Percentiles rank a stretch among this genome's conserved stretches.
Conservation (phyloP, 2,888 invertebrate species). For the Dyspetes luteomarginatus region DNA sequence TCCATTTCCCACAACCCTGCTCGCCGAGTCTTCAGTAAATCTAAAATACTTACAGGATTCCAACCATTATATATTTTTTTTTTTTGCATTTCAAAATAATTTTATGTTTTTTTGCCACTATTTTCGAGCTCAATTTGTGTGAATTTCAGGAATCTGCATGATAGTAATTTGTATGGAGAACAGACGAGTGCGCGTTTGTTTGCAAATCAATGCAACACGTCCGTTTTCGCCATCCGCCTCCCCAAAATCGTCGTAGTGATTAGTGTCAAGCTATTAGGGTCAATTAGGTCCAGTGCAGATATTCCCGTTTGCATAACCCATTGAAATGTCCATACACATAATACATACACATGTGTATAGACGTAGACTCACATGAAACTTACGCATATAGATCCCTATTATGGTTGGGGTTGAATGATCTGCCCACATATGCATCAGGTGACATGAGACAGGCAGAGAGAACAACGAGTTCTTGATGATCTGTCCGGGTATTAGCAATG, state of each 20-base stretch:
- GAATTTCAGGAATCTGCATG: no score
- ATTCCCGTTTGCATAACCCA: slow-evolving; percentile 28
- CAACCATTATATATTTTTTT: no score
- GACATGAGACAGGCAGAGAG: slow-evolving; percentile 10
- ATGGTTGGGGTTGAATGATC: slow-evolving; percentile 16
- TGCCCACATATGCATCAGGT: slow-evolving; percentile 5
- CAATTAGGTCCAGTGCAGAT: slow-evolving; percentile 53
- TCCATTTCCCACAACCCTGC: no score
- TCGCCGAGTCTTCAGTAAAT: no score
- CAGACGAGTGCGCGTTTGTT: no score
- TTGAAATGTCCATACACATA: background rate
- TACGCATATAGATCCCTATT: background rate
- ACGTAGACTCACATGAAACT: background rate
- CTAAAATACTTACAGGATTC: no score
- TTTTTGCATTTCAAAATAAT: no score
- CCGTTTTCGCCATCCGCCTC: background rate
- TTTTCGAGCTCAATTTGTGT: no score
- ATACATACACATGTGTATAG: background rate
- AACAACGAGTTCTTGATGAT: slow-evolving; percentile 35
- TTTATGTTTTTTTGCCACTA: no score
- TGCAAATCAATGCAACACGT: background rate
- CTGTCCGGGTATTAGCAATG: slow-evolving; percentile 23
- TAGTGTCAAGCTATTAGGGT: background rate
- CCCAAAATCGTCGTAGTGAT: background rate
- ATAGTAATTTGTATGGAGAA: no score